Base-by-base conservation (phyloP, 2,113 vertebrate genomes). In the Ibidorhyncha struthersii region DNA sequence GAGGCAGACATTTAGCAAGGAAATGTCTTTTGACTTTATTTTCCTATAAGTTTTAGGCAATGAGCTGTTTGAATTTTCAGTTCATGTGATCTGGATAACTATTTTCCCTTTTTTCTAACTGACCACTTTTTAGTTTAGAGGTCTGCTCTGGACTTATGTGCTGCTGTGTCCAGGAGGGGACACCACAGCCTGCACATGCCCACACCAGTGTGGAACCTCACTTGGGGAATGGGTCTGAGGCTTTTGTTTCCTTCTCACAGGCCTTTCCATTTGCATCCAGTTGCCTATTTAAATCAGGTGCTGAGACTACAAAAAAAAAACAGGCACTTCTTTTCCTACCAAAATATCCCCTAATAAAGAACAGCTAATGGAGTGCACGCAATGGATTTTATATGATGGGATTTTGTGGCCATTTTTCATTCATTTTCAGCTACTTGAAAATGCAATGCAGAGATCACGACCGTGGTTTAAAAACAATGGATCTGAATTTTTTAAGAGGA, bases 201-300 rank as follows among this genome's bases (percentile, higher is more conserved):
- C 45, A 50, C 40, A 73, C 2, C 6, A 45, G 2, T 16, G 19
- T 30, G 62, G 17, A 73, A 10, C 7, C 8, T 66, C 36, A 36
- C 4, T 63, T 2, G 0, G 6, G 5, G 6, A n/a, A 53, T 61
- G 6, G 4, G 7, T 38, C 58, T 61, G 22, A 3, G 65, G 12
- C 2, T 76, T 73, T 82, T 43, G 6, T 56, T 80, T 59, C 27
- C 4, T 29, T 91, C 9, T 82, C 22, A 21, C 6, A 1, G 17
- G 1, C 19, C 14, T 47, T 81, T 74, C 32, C 16, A 4, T 74
- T 83, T 78, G 74, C 27, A 84, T 53, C 7, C 12, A 40, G 17
- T 25, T 93, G 18, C 15, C 18, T 17, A 40, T 52, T 79, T 71
- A 82, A 88, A 72, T 63, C 63, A 72, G 12, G 5, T 78, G 14